Base-by-base conservation (phyloP, 2,113 vertebrate genomes). In the Stomatorhinus ivindoensis region DNA sequence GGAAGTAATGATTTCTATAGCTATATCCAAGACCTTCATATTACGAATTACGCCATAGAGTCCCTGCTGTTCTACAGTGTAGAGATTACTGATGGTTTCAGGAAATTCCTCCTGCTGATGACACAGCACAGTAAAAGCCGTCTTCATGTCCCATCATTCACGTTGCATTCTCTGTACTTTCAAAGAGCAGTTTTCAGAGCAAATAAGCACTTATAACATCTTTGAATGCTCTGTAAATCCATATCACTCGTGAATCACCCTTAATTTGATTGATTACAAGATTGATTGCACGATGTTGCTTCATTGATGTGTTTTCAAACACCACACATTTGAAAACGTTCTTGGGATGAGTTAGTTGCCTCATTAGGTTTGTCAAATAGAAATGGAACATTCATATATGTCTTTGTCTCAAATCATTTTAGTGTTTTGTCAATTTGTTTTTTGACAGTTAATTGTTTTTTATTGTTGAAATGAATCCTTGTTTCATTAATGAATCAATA, bases 11-110 rank as follows among this genome's bases (percentile, higher is more conserved):
- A 80, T 80, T 69, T 69, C 27, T 80, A 80, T 80, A 21, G 73
- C 35, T 42, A 42, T 80, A 80, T 80, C 31, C 73, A 80, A 42
- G 73, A 19, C 35, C 31, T 80, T 80, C 73, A 80, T 1, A 17
- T 80, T 35, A 42, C 42, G 73, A 80, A 80, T 80, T 39, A 80
- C 19, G 35, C 15, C 31, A 17, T 35, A 42, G 73, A 80, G 35
- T 80, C 31, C 73, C 73, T 80, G 73, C 73, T 80, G 73, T 42
- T 80, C 73, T 80, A 39, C 73, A 80, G 73, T 80, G 73, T 80
- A n/a, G 73, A 80, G 73, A 80, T 80, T 80, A 42, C 73, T 80
- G 73, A 80, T 42, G 73, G 73, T 80, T 39, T 80, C 73, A 80
- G 73, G 73, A 80, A 80, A 7, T 42, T 42, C 73, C 73, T 42